Base-by-base conservation (phyloP, 2,113 vertebrate species). In the Uropsilus gracilis region DNA sequence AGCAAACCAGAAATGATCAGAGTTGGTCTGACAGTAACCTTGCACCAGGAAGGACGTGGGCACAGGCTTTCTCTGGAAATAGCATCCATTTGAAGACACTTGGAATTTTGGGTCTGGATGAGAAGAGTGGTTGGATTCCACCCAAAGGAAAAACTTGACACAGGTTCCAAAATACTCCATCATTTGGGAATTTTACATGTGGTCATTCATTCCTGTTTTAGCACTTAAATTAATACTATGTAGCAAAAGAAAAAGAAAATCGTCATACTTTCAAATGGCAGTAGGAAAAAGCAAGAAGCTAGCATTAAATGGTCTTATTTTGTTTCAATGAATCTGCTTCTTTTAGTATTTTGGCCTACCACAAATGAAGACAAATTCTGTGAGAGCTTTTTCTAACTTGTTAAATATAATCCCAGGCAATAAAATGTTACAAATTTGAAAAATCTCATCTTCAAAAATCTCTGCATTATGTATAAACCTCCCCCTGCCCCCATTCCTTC, bases 401-500 rank as follows among this genome's bases (percentile, higher is more conserved):
- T 96, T 93, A 78, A 61, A 57, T 68, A 48, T 95, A 97, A 97
- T 97, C 92, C 63, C 55, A 86, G 75, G 57, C 97, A 97, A 96
- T 89, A 96, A 96, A 97, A 82, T 92, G 96, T 88, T 95, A 90
- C 88, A 98, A 89, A 97, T 85, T 66, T 22, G 91, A 94, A 50
- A 96, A 96, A 96, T 68, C 73, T 64, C 97, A 97, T 90, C 95
- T 98, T 97, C 81, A 97, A 97, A 98, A 86, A 95, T 94, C 86
- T 96, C 96, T 92, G 7, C 69, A 89, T 86, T 95, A 96, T 59
- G 82, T 91, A 82, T 37, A 92, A 96, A 64, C 91, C 66, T 94
- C 57, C 81, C 24, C 59, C 42, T 48, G 20, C 28, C 55, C 57
- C 32, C 81, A 55, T 72, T 46, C 77, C 12, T 75, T 2, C 61